These are phyloP conservation scores for Semnornis frantzii DNA, from an alignment of 2,113 vertebrate species.

Conservation along the genomic window DNA sequence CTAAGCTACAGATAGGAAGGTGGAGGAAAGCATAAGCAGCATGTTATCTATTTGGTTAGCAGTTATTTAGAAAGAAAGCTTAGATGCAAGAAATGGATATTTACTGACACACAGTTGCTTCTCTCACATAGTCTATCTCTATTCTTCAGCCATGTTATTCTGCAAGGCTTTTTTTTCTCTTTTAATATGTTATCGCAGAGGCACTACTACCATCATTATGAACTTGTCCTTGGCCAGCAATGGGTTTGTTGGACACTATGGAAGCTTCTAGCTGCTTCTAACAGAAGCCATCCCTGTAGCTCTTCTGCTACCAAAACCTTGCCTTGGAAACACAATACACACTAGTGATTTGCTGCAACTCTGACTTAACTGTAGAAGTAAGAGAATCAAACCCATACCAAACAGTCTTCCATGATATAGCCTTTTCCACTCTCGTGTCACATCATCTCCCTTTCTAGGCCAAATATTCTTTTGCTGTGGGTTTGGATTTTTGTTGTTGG, in stretches of 20 bases:
- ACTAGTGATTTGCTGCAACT: no score
- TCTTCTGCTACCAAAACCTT: neutral
- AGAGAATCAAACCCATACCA: neutral
- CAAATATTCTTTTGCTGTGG: neutral
- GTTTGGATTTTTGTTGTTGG: neutral
- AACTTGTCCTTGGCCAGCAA: neutral
- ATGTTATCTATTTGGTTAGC: neutral
- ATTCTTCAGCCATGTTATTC: no score
- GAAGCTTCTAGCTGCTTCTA: neutral
- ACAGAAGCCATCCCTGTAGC: neutral
- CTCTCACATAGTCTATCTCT: no score
- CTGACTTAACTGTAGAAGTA: neutral
- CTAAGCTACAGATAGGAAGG: neutral
- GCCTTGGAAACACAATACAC: neutral
- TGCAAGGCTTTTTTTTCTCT: no score
- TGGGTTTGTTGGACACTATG: neutral
- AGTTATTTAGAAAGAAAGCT: neutral
- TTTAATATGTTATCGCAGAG: neutral
- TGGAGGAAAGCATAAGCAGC: neutral
- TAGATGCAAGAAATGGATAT: neutral
- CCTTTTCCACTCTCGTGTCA: neutral
- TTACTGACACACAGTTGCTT: neutral
- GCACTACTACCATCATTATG: fast-evolving
- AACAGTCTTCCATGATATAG: neutral
- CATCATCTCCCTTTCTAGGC: neutral